Base-by-base conservation (phyloP, 2,888 invertebrate species). In the Drosophila fulvimacula region DNA sequence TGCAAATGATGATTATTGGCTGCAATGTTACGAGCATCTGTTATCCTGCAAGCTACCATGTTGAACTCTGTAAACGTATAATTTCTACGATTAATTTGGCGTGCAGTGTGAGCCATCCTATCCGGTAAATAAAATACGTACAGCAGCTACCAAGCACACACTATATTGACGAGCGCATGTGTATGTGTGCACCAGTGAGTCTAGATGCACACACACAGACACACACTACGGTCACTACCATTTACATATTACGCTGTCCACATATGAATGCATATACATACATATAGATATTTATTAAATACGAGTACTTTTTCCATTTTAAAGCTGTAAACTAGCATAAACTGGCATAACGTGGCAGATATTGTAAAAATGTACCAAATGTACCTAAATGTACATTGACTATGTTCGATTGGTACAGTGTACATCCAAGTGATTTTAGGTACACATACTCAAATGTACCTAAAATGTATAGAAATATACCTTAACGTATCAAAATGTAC, bases 1-100 rank as follows among this genome's bases (percentile, higher is more conserved):
- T 91, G 90, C 82, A 90, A 81, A 68, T 81, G 89, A 86, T 86
- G 90, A 90, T 91, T 90, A 93, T 92, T 94, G 93, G 89, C 94
- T 91, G 97, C 97, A 93, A 92, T 91, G 82, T 97, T 97, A 94
- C 98, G 96, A 91, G 97, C 95, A 94, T 98, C 98, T 90, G 97
- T 97, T 93, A 98, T 96, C 93, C 98, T 96, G 95, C 98, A 98
- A 93, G 98, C 97, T 95, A 98, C 98, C 98, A 98, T 97, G 95
- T 97, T 98, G 95, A 98, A 98, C 94, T 97, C 98, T 98, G 96
- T 93, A 96, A 96, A 93, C 95, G 95, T 93, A 95, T 95, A 92
- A 95, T 95, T 95, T 95, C 95, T 95, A 93, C 81, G 92, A 93
- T 93, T 93, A 93, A 92, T 92, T 92, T 91, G 92, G 92, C 85